These are phyloP conservation scores for Bubo scandiacus DNA, from an alignment of 2,113 vertebrate genomes.

Conservation along the genomic window DNA sequence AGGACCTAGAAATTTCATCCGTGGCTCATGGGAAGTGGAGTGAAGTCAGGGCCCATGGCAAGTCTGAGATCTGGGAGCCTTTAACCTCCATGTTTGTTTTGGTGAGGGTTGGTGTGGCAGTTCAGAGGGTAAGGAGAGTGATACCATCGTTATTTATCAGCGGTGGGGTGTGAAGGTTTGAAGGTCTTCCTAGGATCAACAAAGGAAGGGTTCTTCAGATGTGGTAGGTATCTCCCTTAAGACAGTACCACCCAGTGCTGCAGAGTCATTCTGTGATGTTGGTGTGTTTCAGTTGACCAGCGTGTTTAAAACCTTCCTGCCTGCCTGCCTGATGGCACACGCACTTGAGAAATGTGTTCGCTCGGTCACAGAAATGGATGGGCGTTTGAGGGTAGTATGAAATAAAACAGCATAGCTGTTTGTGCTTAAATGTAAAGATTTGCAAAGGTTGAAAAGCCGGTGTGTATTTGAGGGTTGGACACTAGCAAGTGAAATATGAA, in stretches of 20 bases:
- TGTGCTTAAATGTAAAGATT: not conserved
- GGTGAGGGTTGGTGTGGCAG: not conserved
- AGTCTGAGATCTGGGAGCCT: not conserved
- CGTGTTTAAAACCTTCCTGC: not conserved
- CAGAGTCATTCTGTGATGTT: not conserved
- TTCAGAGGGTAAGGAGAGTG: not conserved
- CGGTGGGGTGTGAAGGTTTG: not conserved
- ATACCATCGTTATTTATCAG: not conserved
- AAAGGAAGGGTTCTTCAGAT: not conserved
- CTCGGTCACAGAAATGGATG: not conserved
- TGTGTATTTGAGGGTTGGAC: not conserved
- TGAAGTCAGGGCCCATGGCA: accelerated
- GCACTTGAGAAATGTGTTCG: not conserved
- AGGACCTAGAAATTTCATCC: not conserved
- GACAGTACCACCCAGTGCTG: not conserved
- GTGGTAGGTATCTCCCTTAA: not conserved
- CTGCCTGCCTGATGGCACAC: accelerated
- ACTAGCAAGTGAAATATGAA: not conserved
- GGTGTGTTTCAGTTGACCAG: not conserved
- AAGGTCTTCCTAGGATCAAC: not conserved
- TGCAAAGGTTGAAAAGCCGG: not conserved
- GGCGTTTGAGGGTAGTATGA: not conserved
- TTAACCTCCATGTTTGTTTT: not conserved
- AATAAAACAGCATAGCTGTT: not conserved
- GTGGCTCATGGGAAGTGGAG: not conserved